Evolutionary conservation across 2,888 invertebrate genomes (phyloP).

Genomic region (Ectemnius cavifrons): DNA sequence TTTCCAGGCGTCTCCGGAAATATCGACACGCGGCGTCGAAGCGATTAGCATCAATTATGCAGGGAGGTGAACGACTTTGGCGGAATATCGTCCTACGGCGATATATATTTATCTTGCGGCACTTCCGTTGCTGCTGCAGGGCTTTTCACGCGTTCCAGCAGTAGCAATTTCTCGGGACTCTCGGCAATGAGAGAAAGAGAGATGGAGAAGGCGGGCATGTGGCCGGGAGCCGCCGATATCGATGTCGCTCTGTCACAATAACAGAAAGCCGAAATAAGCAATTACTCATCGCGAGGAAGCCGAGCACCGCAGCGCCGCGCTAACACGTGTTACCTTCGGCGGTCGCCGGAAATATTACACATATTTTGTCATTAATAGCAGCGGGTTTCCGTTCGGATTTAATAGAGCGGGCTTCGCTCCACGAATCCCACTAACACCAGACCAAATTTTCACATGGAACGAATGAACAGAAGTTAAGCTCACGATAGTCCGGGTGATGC

Average conservation of each 20-base stretch:
- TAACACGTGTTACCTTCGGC: conserved; percentile 19
- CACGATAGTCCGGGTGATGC: no score
- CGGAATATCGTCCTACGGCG: background rate
- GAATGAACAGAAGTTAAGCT: no score
- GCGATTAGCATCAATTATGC: background rate
- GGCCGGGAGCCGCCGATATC: no score
- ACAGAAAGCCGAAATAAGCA: background rate
- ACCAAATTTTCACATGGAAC: no score
- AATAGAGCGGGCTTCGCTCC: conserved; percentile 6
- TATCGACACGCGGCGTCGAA: background rate
- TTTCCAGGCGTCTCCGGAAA: no score
- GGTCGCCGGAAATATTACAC: conserved; percentile 65
- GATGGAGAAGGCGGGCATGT: no score
- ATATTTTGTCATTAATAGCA: conserved; percentile 64
- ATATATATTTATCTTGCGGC: background rate
- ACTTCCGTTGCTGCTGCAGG: background rate
- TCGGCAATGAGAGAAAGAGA: no score
- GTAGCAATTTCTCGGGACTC: no score
- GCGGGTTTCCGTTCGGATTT: conserved; percentile 55
- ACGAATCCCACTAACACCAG: no score
- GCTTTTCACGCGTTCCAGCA: no score
- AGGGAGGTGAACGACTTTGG: background rate
- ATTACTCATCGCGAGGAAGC: conserved; percentile 6
- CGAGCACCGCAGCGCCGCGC: background rate
- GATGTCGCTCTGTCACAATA: no score